Evolutionary conservation across 1,140 invertebrate genomes (phyloP).

Genomic region (Plutomurus gul): DNA sequence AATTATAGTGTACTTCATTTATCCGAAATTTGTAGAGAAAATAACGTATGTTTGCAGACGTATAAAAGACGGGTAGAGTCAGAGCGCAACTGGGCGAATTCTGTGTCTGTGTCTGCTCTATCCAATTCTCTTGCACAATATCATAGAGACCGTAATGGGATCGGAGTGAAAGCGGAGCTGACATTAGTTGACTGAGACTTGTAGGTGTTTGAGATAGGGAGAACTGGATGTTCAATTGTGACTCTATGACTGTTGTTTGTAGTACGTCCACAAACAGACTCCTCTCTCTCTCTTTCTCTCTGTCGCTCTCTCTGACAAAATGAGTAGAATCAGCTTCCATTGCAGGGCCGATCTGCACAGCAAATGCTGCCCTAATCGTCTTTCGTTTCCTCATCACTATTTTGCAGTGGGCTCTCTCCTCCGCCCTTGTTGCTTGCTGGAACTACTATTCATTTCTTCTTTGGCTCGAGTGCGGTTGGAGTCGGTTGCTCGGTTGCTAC

Average conservation of each 20-base stretch:
- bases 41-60: too few species aligned
- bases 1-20: too few species aligned
- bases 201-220: background rate
- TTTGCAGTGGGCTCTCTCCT: too few species aligned
- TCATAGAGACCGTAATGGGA: conserved; percentile 5
- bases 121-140: background rate
- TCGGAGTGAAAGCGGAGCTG: conserved; percentile 11
- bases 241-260: background rate
- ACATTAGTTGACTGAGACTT: background rate
- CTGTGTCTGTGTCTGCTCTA: too few species aligned
- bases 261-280: background rate
- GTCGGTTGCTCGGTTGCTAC: too few species aligned
- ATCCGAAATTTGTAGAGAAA: too few species aligned
- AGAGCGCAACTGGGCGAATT: too few species aligned
- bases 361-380: too few species aligned
- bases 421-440: background rate
- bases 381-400: background rate
- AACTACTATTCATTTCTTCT: background rate
- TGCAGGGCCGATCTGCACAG: background rate
- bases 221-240: background rate
- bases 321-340: background rate
- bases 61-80: too few species aligned
- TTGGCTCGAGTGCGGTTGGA: background rate
- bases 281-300: too few species aligned
- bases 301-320: background rate